These are phyloP conservation scores for Globodera ellingtonae DNA, from an alignment of 1,140 invertebrate genomes.

Conservation along the genomic window DNA sequence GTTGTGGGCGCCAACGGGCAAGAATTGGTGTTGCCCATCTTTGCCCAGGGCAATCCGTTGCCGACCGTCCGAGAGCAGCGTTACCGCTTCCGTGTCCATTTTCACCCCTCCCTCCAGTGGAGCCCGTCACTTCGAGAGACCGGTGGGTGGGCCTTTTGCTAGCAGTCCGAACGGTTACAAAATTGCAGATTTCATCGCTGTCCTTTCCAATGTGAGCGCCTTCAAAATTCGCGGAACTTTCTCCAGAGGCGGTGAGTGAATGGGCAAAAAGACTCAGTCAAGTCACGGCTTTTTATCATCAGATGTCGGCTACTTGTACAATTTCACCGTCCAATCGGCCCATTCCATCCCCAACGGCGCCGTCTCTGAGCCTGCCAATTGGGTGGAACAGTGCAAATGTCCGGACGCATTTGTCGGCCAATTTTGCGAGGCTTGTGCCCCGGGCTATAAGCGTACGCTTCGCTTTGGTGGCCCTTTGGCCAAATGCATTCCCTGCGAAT, in stretches of 20 bases:
- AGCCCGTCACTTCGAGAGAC: constrained; percentile 80
- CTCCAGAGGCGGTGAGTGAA: constrained; percentile 69
- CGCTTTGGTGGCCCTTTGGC: constrained; percentile 86
- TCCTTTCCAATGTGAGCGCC: constrained; percentile 87
- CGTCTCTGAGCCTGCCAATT: constrained; percentile 74
- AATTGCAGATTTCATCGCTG: constrained; percentile 78
- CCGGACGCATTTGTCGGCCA: constrained; percentile 86
- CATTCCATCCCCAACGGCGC: constrained; percentile 65
- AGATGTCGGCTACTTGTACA: constrained; percentile 58
- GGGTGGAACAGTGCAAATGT: constrained; percentile 92
- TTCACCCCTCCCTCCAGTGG: constrained; percentile 73
- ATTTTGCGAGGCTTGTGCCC: constrained; percentile 93
- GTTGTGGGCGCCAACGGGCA: constrained; percentile 79
- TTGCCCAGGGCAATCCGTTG: constrained; percentile 82
- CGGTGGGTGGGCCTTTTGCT: background rate
- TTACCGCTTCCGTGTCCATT: constrained; percentile 83
- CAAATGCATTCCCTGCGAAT: constrained; percentile 89
- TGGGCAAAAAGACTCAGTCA: background rate
- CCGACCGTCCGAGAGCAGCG: constrained; percentile 73
- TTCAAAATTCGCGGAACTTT: constrained; percentile 92
- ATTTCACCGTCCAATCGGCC: constrained; percentile 53
- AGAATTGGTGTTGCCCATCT: constrained; percentile 82
- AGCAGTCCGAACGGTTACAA: background rate
- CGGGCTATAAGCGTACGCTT: constrained; percentile 86
- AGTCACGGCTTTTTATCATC: constrained; percentile 67